A percentile compares a stretch with the other conserved stretches of the same genome.
phyloP scores from a whole-genome alignment of 2,113 vertebrate genomes.

The Antigone vipio region DNA sequence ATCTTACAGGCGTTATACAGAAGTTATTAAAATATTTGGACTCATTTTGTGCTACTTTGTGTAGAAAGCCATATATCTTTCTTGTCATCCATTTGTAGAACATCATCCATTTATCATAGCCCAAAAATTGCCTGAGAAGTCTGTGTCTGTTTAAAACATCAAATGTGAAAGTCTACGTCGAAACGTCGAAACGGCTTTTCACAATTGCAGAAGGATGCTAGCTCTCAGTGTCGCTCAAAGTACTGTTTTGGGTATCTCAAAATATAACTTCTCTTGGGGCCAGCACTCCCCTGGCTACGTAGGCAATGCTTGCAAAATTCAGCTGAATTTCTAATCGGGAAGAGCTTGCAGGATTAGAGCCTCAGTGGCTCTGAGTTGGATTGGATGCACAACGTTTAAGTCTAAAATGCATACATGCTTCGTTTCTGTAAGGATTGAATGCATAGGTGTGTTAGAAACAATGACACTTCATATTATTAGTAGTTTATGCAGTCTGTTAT shows the following conservation, averaged over 20 bases:
- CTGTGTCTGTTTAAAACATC: not conserved
- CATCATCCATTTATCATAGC: not conserved
- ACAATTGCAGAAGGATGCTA: not conserved
- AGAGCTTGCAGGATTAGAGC: not conserved
- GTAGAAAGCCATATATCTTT: not conserved
- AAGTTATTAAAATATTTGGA: not conserved
- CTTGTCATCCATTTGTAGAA: not conserved
- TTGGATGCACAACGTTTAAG: not conserved
- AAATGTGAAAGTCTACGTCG: not conserved
- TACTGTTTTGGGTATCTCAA: not conserved
- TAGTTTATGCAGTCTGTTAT: not conserved
- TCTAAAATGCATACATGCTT: not conserved
- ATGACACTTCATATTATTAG: not conserved
- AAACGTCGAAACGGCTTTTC: not conserved
- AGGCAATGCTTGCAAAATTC: not conserved
- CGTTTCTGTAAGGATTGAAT: not conserved
- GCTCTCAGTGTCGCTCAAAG: not conserved
- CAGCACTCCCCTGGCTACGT: not conserved
- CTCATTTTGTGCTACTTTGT: not conserved
- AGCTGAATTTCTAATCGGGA: not conserved
- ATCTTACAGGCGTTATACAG: not conserved
- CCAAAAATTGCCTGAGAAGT: not conserved
- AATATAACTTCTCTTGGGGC: not conserved
- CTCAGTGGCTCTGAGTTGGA: not conserved
- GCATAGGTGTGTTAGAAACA: not conserved